These are phyloP conservation scores for Sarcophaga carnaria DNA, from an alignment of 2,888 invertebrate genomes.

Conservation along the genomic window DNA sequence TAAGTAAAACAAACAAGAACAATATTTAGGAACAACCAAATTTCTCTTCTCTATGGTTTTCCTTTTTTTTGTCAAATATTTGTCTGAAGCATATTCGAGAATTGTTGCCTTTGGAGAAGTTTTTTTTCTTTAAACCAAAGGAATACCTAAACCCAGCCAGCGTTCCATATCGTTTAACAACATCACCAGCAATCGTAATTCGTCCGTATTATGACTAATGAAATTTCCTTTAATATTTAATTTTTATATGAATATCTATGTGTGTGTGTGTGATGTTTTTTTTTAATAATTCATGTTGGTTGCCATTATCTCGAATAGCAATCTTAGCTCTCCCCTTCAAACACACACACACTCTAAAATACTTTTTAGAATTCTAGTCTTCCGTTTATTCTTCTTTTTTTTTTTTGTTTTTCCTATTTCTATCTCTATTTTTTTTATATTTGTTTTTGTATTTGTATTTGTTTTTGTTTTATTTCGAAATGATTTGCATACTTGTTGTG, in stretches of 20 bases:
- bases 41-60: no score
- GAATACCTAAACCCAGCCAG: background rate
- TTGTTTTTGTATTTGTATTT: background rate
- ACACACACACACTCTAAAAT: background rate
- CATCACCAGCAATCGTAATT: background rate
- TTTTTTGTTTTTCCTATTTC: background rate
- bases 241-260: background rate
- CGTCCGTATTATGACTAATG: constrained; percentile 36
- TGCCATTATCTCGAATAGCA: background rate
- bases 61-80: no score
- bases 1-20: no score
- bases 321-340: background rate
- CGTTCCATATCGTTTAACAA: background rate
- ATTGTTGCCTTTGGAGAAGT: background rate
- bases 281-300: constrained; percentile 37
- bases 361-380: constrained; percentile 22
- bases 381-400: background rate
- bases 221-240: constrained; percentile 49
- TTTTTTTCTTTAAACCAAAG: constrained; percentile 5
- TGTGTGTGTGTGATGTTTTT: background rate
- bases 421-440: background rate
- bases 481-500: constrained; percentile 62
- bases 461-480: constrained; percentile 19
- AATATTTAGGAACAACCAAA: no score
- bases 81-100: background rate